phyloP scores from a whole-genome alignment of 2,797 vertebrate species.

The Poeciliopsis infans region DNA sequence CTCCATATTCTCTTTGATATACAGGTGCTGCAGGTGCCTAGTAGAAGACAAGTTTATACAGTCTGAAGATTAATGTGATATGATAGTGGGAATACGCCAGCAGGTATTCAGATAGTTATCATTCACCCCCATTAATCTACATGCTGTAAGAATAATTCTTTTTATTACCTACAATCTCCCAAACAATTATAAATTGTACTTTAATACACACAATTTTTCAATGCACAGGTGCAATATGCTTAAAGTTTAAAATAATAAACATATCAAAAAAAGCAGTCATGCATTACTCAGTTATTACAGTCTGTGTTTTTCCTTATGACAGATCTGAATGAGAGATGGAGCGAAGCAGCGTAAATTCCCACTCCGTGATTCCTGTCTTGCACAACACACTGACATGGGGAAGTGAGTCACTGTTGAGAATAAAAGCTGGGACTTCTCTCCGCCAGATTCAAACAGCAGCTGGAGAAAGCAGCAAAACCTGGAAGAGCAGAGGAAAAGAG shows the following conservation, averaged over 20 bases:
- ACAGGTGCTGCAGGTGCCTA: not conserved
- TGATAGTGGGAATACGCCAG: not conserved
- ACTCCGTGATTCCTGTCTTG: conserved; percentile 41
- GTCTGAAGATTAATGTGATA: not conserved
- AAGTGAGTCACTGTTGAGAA: conserved; percentile 57
- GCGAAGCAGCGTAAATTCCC: conserved; percentile 55
- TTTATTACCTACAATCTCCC: conserved; percentile 8
- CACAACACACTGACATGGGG: conserved; percentile 31
- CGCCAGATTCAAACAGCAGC: conserved; percentile 54
- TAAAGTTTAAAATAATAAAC: not conserved
- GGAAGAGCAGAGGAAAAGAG: conserved; percentile 18
- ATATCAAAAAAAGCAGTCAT: not conserved
- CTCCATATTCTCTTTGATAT: not conserved
- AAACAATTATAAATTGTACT: conserved; percentile 6
- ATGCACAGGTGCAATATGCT: not conserved
- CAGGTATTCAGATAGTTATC: not conserved
- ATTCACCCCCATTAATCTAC: not conserved
- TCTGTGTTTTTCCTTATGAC: conserved; percentile 36
- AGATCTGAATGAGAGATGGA: not conserved
- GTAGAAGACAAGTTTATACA: not conserved
- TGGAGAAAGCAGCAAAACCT: conserved; percentile 16
- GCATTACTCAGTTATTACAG: not conserved
- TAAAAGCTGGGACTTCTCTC: conserved; percentile 54
- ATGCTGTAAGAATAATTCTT: not conserved
- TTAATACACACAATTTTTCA: not conserved